Evolutionary conservation across 2,888 invertebrate species (phyloP).

Genomic region (Athripsodes cinereus): DNA sequence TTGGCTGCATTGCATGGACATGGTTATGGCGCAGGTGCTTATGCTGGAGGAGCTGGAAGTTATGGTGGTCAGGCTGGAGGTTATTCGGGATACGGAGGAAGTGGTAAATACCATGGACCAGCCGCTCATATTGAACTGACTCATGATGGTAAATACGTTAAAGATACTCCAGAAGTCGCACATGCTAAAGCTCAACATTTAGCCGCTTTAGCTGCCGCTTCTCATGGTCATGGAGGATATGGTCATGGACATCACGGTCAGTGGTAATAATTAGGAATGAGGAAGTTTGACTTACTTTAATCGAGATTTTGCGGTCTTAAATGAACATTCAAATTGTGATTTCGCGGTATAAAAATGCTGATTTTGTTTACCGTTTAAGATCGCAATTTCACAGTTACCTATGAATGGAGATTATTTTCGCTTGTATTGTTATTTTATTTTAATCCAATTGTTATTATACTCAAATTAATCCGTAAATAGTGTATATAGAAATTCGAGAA

Average conservation of each 20-base stretch:
- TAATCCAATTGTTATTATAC: too few relatives aligned
- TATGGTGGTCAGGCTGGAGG: not conserved
- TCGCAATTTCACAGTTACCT: too few relatives aligned
- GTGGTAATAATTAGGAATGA: not conserved
- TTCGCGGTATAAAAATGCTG: too few relatives aligned
- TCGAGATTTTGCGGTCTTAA: too few relatives aligned
- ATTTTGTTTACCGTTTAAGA: too few relatives aligned
- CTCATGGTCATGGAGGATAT: not conserved
- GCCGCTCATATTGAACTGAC: not conserved
- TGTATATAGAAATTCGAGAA: too few relatives aligned
- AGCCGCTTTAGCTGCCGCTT: not conserved
- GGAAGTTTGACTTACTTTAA: too few relatives aligned
- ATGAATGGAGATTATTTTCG: too few relatives aligned
- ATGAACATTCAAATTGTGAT: too few relatives aligned
- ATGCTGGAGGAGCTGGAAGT: not conserved
- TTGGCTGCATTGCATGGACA: not conserved
- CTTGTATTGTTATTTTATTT: too few relatives aligned
- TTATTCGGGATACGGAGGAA: not conserved
- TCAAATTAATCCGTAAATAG: too few relatives aligned
- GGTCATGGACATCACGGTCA: not conserved
- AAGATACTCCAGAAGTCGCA: constrained; percentile 5
- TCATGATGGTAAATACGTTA: constrained; percentile 1
- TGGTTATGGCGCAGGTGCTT: not conserved
- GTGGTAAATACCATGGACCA: constrained; percentile 1
- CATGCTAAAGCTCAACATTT: constrained; percentile 2